Base-by-base conservation (phyloP, 2,113 vertebrate genomes). In the Lathamus discolor region DNA sequence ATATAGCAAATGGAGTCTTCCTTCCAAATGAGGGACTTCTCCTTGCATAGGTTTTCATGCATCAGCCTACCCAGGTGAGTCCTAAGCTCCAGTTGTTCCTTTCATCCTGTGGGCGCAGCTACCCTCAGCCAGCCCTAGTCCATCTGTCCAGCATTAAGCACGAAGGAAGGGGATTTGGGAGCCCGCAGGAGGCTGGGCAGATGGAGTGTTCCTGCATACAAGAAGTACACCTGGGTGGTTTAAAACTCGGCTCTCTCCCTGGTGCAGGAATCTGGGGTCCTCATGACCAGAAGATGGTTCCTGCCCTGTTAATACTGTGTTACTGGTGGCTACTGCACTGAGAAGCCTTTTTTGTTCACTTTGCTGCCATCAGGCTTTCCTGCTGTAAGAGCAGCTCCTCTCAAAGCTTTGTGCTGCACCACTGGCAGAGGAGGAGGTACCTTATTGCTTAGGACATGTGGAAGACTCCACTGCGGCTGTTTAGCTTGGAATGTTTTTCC, bases 141-240 rank as follows among this genome's bases (percentile, higher is more conserved):
- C 1, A 6, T 55, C 55, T 25, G 64, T 31, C 66, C 59, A 16
- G 41, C 48, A 49, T 18, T 4, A 27, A 16, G n/a, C 0, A 1
- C 4, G 25, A 41, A 31, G 41, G n/a, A 27, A 27, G 29, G 64
- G 39, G 25, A 12, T 37, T 57, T 7, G 2, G 55, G 51, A 13
- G 44, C 9, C 2, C 10, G 11, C 16, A 6, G 33, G n/a, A 18
- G 29, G 9, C 14, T 13, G 35, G 12, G 33, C 27, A 39, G 33
- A 25, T 7, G 0, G 17, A 19, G 57, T 10, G 14, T 10, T 69
- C 17, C 62, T 67, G n/a, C 29, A 16, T 0, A 0, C n/a, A 4
- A 11, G 10, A 52, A 12, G 16, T 17, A 52, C 37, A 3, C 6
- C 11, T 13, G 61, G 13, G 19, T n/a, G 24, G 37, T n/a, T 17